phyloP scores from a whole-genome alignment of 2,113 vertebrate species.

The Ammospiza nelsoni region DNA sequence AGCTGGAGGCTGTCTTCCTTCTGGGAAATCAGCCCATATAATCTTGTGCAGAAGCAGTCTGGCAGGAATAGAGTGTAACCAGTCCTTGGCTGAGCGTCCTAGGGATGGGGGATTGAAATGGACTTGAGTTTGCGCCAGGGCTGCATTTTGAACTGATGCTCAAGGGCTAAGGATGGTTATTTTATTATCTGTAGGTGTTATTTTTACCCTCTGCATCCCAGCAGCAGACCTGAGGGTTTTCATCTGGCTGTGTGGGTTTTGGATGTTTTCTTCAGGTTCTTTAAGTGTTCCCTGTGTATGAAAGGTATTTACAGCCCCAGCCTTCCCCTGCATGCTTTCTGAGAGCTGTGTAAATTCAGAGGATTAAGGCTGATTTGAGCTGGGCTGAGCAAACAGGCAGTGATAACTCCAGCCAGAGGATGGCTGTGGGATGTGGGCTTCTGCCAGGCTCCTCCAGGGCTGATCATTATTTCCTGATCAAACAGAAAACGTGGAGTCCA shows the following conservation, averaged over 20 bases:
- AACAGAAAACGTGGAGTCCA: neutral
- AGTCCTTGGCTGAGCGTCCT: slow-evolving; percentile 1
- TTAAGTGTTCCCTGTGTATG: neutral
- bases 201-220: neutral
- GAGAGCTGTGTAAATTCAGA: slow-evolving; percentile 15
- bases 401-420: neutral
- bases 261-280: neutral
- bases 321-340: neutral
- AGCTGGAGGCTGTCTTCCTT: slow-evolving; percentile 30
- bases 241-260: neutral
- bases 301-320: neutral
- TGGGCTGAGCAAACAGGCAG: slow-evolving; percentile 24
- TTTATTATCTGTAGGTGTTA: neutral
- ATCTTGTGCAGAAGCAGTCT: neutral
- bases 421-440: neutral
- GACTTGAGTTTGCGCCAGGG: neutral
- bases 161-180: neutral
- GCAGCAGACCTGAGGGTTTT: neutral
- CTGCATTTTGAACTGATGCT: neutral
- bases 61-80: neutral
- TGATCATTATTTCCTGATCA: neutral
- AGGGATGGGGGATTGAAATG: neutral
- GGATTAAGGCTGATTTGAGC: slow-evolving; percentile 36
- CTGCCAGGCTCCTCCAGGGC: neutral
- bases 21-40: slow-evolving; percentile 37